A percentile compares a stretch with the other conserved stretches of the same genome.
phyloP scores from a whole-genome alignment of 2,888 invertebrate species.

The Rotaria macrura region DNA sequence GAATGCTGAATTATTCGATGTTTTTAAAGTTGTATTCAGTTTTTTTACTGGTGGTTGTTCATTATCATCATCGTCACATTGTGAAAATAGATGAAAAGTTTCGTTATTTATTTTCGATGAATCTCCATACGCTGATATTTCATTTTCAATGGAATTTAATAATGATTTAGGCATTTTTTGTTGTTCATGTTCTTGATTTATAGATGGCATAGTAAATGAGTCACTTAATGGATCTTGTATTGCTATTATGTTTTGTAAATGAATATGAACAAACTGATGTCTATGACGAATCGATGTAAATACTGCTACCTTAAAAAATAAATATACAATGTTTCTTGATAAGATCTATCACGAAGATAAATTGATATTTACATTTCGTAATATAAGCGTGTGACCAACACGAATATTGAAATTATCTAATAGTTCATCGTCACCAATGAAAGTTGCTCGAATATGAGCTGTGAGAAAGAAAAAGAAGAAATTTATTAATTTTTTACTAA shows the following conservation, averaged over 20 bases:
- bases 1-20: background rate
- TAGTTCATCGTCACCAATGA: constrained; percentile 4
- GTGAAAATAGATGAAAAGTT: constrained; percentile 2
- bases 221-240: background rate
- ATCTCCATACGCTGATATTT: background rate
- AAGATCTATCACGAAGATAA: background rate
- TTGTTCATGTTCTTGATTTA: background rate
- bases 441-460: constrained; percentile 10
- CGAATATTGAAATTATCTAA: constrained; percentile 4
- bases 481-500: background rate
- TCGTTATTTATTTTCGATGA: background rate
- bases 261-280: constrained; percentile 1
- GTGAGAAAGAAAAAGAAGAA: background rate
- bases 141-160: background rate
- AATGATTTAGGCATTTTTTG: background rate
- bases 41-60: background rate
- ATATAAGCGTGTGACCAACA: background rate
- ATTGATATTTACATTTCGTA: background rate
- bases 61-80: background rate
- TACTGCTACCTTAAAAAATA: background rate
- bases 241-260: background rate
- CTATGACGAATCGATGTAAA: background rate
- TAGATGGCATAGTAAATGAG: background rate
- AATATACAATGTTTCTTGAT: background rate
- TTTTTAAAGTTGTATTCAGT: background rate